Percentiles rank a stretch among this genome's conserved stretches.
These are phyloP conservation scores for Hemithea aestivaria DNA, from an alignment of 2,888 invertebrate species.

Conservation along the genomic window DNA sequence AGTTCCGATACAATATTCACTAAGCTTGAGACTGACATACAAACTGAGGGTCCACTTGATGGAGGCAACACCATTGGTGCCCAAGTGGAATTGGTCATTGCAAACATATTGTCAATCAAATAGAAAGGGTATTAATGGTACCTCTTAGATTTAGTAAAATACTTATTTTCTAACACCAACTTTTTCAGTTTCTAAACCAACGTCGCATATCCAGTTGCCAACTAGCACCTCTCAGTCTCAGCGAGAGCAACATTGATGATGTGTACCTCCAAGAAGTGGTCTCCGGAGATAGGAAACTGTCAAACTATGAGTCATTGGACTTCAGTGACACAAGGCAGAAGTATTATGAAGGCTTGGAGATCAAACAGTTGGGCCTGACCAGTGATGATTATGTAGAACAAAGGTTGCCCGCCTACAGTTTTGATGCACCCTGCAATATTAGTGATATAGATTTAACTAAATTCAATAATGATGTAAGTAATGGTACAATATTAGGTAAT, in stretches of 20 bases:
- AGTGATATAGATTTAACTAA: constrained; percentile 58
- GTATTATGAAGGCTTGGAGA: constrained; percentile 39
- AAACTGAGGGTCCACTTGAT: too few species aligned
- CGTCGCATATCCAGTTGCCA: constrained; percentile 69
- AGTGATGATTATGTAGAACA: constrained; percentile 67
- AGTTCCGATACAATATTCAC: too few species aligned
- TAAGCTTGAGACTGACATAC: too few species aligned
- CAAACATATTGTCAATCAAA: too few species aligned
- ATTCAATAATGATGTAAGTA: constrained; percentile 55
- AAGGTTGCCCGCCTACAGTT: constrained; percentile 36
- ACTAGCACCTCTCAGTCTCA: constrained; percentile 44
- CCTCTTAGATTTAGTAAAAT: too few species aligned
- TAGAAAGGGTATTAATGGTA: too few species aligned
- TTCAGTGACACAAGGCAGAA: constrained; percentile 30
- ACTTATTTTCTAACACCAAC: too few species aligned
- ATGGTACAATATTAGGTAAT: too few species aligned
- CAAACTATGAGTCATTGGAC: constrained; percentile 27
- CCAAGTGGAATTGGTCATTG: too few species aligned
- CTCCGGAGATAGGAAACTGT: constrained; percentile 19
- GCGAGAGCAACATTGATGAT: constrained; percentile 51
- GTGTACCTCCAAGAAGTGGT: constrained; percentile 45
- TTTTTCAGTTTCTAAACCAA: constrained; percentile 55
- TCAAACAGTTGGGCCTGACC: constrained; percentile 49
- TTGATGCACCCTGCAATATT: constrained; percentile 48
- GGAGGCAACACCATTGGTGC: too few species aligned